Base-by-base conservation (phyloP, 1,140 invertebrate genomes). In the Drosophila littoralis region DNA sequence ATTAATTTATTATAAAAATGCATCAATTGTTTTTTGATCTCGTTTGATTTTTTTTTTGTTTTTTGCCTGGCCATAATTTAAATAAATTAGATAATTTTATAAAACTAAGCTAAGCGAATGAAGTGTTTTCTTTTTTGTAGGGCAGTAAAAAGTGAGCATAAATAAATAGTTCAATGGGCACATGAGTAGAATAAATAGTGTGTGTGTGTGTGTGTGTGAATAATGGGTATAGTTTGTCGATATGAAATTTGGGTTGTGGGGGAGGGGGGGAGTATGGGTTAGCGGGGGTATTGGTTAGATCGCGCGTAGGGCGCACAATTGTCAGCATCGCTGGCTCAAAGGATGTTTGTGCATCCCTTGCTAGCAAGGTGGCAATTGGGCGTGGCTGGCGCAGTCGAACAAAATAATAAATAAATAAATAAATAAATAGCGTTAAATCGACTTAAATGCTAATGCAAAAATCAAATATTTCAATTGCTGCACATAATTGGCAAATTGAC, bases 301-400 rank as follows among this genome's bases (percentile, higher is more conserved):
- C 43, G 76, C 46, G 54, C 79, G 52, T 13, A 63, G 54, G 52
- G 55, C 68, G 70, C 75, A 28, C 79, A 86, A 91, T 91, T 91
- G 89, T 67, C 89, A 73, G 59, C 90, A 90, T 91, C 89, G 79
- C 89, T 77, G 84, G 74, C 40, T 83, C 90, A 90, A 91, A 91
- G 89, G 90, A 77, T 45, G 57, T 35, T 7, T 43, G 43, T 3
- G 28, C 63, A 71, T 67, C 84, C 91, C 79, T 91, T 84, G 90
- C 82, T 91, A 92, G 91, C 91, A 92, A 92, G 91, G 91, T 63
- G 91, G 75, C 91, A 92, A 92, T 92, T 91, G 82, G 71, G 72
- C 81, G 78, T 71, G 82, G 74, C 74, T 22, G 79, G 68, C 83
- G 73, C 79, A 78, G 67, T 75, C 61, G 32, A 60, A 28, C 22